Percentiles rank a stretch among this genome's conserved stretches.
Evolutionary conservation across 2,888 invertebrate genomes (phyloP).

Genomic region (Zaprionus obscuricornis): DNA sequence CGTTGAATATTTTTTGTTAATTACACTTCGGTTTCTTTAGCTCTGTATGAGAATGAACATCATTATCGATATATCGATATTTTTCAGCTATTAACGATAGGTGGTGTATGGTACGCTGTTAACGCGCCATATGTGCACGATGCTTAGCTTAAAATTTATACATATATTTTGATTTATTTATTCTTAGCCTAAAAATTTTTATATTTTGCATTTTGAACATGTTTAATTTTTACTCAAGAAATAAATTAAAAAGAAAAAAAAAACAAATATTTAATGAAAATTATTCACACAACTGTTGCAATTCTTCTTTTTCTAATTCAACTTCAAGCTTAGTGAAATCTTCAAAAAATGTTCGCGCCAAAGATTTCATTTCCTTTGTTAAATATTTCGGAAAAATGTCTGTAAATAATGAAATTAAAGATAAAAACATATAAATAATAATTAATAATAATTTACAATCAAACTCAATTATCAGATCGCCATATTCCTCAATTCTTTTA

Average conservation of each 20-base stretch:
- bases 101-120: constrained; percentile 5
- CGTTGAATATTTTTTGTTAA: too few species aligned
- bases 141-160: too few species aligned
- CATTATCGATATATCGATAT: too few species aligned
- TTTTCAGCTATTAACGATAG: too few species aligned
- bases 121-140: background rate
- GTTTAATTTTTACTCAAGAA: constrained; percentile 35
- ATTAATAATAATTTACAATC: constrained; percentile 76
- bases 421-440: too few species aligned
- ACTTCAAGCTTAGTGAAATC: constrained; percentile 48
- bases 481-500: constrained; percentile 83
- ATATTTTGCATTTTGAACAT: constrained; percentile 14
- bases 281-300: too few species aligned
- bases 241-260: constrained; percentile 1
- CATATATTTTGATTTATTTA: too few species aligned
- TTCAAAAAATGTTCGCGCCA: constrained; percentile 68
- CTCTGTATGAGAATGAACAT: too few species aligned
- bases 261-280: constrained; percentile 10
- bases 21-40: too few species aligned
- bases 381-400: constrained; percentile 84
- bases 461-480: constrained; percentile 89
- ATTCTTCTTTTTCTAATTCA: constrained; percentile 51
- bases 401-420: constrained; percentile 60
- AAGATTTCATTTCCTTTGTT: constrained; percentile 83
- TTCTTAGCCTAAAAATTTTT: too few species aligned